A percentile compares a stretch with the other conserved stretches of the same genome.
Conservation (phyloP, 1,140 invertebrate species). For the Sminthurides bifidus region DNA sequence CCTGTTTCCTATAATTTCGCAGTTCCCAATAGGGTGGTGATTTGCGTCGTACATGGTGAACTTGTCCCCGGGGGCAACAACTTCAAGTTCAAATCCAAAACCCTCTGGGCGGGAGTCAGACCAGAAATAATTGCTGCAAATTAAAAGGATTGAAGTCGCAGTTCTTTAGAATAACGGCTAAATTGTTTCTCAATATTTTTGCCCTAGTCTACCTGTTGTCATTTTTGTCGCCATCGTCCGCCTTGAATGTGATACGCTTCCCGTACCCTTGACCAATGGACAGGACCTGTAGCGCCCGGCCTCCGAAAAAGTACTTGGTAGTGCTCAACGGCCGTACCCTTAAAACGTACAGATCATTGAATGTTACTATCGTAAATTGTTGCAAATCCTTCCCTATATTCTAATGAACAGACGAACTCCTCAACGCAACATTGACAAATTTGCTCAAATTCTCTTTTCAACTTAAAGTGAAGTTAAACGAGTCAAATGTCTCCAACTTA, state of each 20-base stretch:
- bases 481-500: not conserved
- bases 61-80: slow-evolving; percentile 53
- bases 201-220: slow-evolving; percentile 40
- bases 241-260: slow-evolving; percentile 57
- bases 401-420: not conserved
- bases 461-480: not conserved
- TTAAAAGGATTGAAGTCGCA: not conserved
- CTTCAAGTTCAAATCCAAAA: slow-evolving; percentile 57
- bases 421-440: not conserved
- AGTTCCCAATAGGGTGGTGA: slow-evolving; percentile 47
- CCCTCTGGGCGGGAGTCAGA: slow-evolving; percentile 56
- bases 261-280: slow-evolving; percentile 62
- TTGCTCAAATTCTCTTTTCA: not conserved
- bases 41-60: slow-evolving; percentile 55
- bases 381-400: not conserved
- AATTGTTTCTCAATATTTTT: not conserved
- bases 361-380: not conserved
- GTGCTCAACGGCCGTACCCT: slow-evolving; percentile 52
- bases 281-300: slow-evolving; percentile 50
- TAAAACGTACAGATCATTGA: slow-evolving; percentile 33
- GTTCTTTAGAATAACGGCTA: not conserved
- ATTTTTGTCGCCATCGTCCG: slow-evolving; percentile 48
- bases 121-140: slow-evolving; percentile 54
- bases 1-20: slow-evolving; percentile 49
- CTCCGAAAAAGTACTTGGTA: slow-evolving; percentile 44